Evolutionary conservation across 2,113 vertebrate genomes (phyloP), one percentile per base, ranked within the genome.

Genomic region (Nycticorax nycticorax): DNA sequence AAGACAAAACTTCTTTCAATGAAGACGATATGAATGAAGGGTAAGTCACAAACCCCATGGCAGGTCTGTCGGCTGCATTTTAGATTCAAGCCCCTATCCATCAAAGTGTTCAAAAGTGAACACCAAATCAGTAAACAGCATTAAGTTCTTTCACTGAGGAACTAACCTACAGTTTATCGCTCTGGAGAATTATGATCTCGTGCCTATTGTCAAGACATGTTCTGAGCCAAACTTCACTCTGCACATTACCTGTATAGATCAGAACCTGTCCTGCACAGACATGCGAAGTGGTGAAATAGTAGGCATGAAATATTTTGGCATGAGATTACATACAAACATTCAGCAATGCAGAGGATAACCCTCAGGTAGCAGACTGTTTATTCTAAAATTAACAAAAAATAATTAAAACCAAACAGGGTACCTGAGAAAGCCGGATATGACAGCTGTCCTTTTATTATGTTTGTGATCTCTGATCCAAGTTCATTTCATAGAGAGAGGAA

Each of bases 231-330:
- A 62, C 28, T 57, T 35, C 9, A 23, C 48, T 83, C 80, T 77
- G 52, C 59, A 45, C 1, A 0, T 64, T 66, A 75, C 41, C 56
- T 74, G 32, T 33, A 60, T 3, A 66, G 48, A 85, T 45, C 30
- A 72, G 75, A 96, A 84, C 19, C 33, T 53, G 37, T 45, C 63
- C 66, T 78, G 82, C 63, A 78, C 27, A 50, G 76, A 37, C 57
- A 72, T 10, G 39, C 27, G 30, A 85, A 72, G 63, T 43, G 48
- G n/a, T 0, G 0, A 92, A 96, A 92, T 10, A 50, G 83, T 1
- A 89, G 53, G 32, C 66, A 91, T 39, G 64, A 91, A 69, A 32
- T 79, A 82, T 39, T 91, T 69, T 69, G 85, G 74, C 69, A 59
- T 33, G 47, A 81, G 12, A 68, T 76, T 79, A 50, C 23, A 85